Evolutionary conservation across 2,797 vertebrate species (phyloP), one percentile per base, ranked within the genome.

Genomic region (Megalops cyprinoides): DNA sequence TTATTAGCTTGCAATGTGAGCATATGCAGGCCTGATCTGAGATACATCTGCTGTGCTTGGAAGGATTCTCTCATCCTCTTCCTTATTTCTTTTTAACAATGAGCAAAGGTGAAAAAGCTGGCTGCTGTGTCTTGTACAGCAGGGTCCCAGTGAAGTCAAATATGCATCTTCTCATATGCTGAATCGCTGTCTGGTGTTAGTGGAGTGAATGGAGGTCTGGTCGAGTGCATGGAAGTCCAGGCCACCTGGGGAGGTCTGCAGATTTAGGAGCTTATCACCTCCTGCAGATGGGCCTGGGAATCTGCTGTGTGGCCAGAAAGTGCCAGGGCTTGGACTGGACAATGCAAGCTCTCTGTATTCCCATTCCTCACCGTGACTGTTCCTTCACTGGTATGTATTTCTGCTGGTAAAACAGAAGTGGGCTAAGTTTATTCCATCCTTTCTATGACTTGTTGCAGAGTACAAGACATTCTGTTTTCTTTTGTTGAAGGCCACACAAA

Each of bases 191-290:
- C 74, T 74, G 34, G 34, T 76, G 75, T 81, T 25, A 48, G 39
- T 37, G 73, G 80, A 18, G 55, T 62, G 0, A 51, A 56, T 74
- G 76, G 53, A 28, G 51, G 76, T 78, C 62, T 58, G 39, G 51
- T 55, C 42, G 28, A 20, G 51, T 44, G 65, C 5, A 51, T 75
- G 69, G 18, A 31, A 78, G 69, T n/a, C 71, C 39, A 37, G 53
- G 60, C 76, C 78, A 76, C 78, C 83, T 87, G 84, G 80, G 76
- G 82, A 82, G 81, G 76, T 71, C 65, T 76, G 79, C 74, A 77
- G 53, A 79, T 87, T 86, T 85, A 81, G 77, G 82, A 82, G 80
- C 84, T 88, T 88, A 87, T 88, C 87, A 81, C 82, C 84, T 84
- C 75, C 84, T 80, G 85, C 87, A 87, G 86, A 87, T 81, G 74